phyloP scores from a whole-genome alignment of 23 tunicate genomes.

The Oikopleura vanhoeffeni region DNA sequence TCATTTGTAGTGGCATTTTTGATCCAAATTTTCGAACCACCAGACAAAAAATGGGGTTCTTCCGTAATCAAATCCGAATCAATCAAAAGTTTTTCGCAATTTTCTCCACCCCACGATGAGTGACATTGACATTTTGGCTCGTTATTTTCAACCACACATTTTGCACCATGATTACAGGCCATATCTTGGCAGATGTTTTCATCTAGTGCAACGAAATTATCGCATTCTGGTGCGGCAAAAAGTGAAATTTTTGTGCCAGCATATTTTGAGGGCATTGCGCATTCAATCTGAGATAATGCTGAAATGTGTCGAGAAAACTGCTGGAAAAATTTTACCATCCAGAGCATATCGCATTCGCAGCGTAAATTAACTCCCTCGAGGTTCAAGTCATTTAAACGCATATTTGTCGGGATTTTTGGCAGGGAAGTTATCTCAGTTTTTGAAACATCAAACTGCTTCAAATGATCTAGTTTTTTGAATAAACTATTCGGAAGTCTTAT shows the following conservation, averaged over 20 bases:
- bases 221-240: not conserved
- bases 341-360: slow-evolving; percentile 1
- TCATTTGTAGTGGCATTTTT: not conserved
- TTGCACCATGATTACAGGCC: not conserved
- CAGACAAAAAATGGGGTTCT: not conserved
- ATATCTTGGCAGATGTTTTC: not conserved
- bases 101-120: not conserved
- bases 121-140: not conserved
- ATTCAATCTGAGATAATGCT: not conserved
- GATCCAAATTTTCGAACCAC: not conserved
- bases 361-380: not conserved
- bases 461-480: not conserved
- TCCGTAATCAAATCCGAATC: not conserved
- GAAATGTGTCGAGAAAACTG: not conserved
- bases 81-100: not conserved
- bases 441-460: not conserved
- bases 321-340: not conserved
- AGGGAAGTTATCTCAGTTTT: not conserved
- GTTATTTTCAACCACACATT: not conserved
- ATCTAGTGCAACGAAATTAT: not conserved
- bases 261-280: not conserved
- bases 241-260: not conserved
- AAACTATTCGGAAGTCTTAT: not conserved
- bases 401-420: not conserved
- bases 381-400: not conserved